Evolutionary conservation across 2,113 vertebrate genomes (phyloP), one percentile per base, ranked within the genome.

Genomic region (Calyptomena viridis): DNA sequence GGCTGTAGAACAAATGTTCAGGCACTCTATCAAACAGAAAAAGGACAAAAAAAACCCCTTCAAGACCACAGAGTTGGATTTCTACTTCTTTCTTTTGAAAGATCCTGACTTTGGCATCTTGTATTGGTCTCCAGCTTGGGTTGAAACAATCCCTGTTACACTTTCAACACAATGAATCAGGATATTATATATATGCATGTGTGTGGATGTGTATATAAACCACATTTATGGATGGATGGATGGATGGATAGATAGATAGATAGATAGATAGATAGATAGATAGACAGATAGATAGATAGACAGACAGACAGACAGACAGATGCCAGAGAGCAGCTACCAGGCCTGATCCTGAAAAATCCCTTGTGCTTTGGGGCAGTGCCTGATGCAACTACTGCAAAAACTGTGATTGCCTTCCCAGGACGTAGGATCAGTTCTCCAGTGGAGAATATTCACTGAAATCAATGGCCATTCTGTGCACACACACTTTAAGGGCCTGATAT

Each of bases 381-480:
- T 64, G 56, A 75, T 76, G 71, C 25, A 85, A 24, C 50, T 30
- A 14, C 49, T 87, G 72, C 71, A 66, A 87, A 60, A 77, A 35
- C 33, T 63, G 52, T 37, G 47, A 35, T 16, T 76, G 56, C 87
- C 91, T 84, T 90, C 72, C 72, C 55, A 80, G 93, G 67, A 68
- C 11, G 2, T 1, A 28, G 50, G 67, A 85, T 50, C 72, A n/a
- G 42, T 59, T 59, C 82, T 76, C 71, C 82, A 83, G 86, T 27
- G 60, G 56, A 47, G 91, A 91, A 93, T 67, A 86, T 74, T 87
- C 88, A 75, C 0, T 44, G 83, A 64, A 90, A 94, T 94, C 93
- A 95, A 90, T 86, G 88, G 83, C 33, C 58, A 95, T 93, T 94
- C 92, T 96, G 90, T 88, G 90, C 64, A 39, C 83, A 88, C 28